These are phyloP conservation scores for Charina bottae DNA, from an alignment of 2,113 vertebrate genomes.

Conservation along the genomic window DNA sequence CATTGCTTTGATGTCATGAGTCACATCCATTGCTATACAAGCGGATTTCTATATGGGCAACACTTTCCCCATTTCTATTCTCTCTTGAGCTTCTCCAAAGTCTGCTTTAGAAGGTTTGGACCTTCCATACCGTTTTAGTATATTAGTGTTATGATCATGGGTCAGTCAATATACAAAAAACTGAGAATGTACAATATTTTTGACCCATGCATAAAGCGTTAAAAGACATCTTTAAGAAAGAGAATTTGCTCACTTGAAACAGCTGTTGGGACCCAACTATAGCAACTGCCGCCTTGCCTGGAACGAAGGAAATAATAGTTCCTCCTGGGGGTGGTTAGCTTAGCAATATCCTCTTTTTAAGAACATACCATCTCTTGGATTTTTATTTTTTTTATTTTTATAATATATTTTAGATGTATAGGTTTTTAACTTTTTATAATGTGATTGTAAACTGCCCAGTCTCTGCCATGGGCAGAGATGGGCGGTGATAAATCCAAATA, in stretches of 20 bases:
- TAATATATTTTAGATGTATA: too few relatives aligned
- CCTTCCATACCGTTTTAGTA: background rate
- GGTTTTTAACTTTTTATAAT: too few relatives aligned
- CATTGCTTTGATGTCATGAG: background rate
- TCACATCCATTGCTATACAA: background rate
- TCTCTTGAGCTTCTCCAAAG: background rate
- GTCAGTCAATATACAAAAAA: background rate
- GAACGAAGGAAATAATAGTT: too few relatives aligned
- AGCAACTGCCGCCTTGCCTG: too few relatives aligned
- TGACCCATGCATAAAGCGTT: background rate
- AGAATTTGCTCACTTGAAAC: background rate
- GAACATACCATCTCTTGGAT: too few relatives aligned
- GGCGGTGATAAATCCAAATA: too few relatives aligned
- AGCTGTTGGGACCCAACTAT: background rate
- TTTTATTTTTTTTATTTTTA: too few relatives aligned
- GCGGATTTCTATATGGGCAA: background rate
- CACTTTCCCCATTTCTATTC: background rate
- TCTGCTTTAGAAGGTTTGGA: background rate
- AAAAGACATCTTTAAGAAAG: background rate
- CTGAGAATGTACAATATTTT: background rate
- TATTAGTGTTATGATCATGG: background rate
- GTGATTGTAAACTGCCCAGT: too few relatives aligned
- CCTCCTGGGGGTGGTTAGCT: too few relatives aligned
- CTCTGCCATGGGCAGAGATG: too few relatives aligned
- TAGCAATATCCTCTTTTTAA: too few relatives aligned